Conservation (phyloP, 2,888 invertebrate genomes). For the Azorinus chamasolen region DNA sequence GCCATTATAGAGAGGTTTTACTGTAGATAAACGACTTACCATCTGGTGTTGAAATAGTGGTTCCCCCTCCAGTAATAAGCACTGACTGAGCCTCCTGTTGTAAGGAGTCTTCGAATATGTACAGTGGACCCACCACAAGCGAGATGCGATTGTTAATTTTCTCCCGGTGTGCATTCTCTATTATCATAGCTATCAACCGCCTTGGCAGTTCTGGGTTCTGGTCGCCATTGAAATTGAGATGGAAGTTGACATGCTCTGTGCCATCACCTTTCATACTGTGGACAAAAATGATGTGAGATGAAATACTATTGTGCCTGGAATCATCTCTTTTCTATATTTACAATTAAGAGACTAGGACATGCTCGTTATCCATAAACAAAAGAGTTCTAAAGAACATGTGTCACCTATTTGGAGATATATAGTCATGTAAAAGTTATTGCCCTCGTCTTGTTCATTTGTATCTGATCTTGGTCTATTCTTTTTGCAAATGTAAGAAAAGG, state of each 20-base stretch:
- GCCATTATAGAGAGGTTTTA: too few species aligned
- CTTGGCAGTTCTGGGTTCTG: conserved; percentile 58
- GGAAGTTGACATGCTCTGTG: conserved; percentile 64
- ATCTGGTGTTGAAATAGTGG: conserved; percentile 41
- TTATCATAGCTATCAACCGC: conserved; percentile 64
- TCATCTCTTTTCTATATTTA: too few species aligned
- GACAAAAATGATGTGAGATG: conserved; percentile 1
- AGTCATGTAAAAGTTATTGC: too few species aligned
- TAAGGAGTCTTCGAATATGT: conserved; percentile 66
- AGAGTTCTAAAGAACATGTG: too few species aligned
- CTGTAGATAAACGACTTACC: too few species aligned
- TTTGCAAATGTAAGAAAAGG: too few species aligned
- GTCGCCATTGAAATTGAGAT: conserved; percentile 67
- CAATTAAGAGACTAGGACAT: too few species aligned
- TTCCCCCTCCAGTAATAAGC: conserved; percentile 45
- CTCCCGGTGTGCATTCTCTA: conserved; percentile 68
- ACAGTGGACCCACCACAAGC: conserved; percentile 65
- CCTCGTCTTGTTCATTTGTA: too few species aligned
- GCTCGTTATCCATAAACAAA: too few species aligned
- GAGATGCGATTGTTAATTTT: conserved; percentile 64
- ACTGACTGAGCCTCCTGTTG: conserved; percentile 51
- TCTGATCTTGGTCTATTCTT: too few species aligned
- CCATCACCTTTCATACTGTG: conserved; percentile 37
- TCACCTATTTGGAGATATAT: too few species aligned
- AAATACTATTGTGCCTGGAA: too few species aligned